Evolutionary conservation across 2,113 vertebrate species (phyloP).

Genomic region (Falco punctatus): DNA sequence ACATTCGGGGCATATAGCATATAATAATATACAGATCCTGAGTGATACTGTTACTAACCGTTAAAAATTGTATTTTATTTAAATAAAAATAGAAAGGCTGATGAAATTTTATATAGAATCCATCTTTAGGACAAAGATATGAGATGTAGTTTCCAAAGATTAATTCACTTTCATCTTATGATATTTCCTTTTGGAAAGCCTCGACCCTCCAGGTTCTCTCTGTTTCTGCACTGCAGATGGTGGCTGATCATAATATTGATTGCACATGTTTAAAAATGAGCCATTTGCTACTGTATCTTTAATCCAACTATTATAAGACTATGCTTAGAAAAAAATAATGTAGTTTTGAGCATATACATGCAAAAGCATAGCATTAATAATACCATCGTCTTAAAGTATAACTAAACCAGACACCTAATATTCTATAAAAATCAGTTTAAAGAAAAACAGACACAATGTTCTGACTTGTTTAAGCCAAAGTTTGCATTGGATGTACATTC

Average conservation of each 20-base stretch:
- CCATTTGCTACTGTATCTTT: neutral
- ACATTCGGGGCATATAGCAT: neutral
- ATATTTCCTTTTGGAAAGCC: constrained; percentile 39
- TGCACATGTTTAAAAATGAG: constrained; percentile 16
- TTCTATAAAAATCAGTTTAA: constrained; percentile 1
- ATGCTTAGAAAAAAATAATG: accelerated
- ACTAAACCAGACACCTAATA: neutral
- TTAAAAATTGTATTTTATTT: neutral
- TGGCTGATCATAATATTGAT: neutral
- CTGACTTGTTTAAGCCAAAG: constrained; percentile 23
- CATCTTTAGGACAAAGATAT: neutral
- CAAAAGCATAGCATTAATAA: neutral
- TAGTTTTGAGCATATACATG: neutral
- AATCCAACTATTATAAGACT: neutral
- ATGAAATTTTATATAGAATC: neutral
- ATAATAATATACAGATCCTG: neutral
- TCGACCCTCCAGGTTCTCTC: neutral
- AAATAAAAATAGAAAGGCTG: neutral
- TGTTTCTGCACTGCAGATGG: constrained; percentile 22
- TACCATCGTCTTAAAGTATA: neutral
- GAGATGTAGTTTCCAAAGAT: neutral
- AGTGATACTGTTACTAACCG: neutral
- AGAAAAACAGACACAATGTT: constrained; percentile 16
- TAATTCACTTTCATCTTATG: neutral
- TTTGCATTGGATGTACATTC: constrained; percentile 39